Percentiles rank a stretch among this genome's conserved stretches.
phyloP scores from a whole-genome alignment of 2,797 vertebrate genomes.

The Rhinichthys osculus region DNA sequence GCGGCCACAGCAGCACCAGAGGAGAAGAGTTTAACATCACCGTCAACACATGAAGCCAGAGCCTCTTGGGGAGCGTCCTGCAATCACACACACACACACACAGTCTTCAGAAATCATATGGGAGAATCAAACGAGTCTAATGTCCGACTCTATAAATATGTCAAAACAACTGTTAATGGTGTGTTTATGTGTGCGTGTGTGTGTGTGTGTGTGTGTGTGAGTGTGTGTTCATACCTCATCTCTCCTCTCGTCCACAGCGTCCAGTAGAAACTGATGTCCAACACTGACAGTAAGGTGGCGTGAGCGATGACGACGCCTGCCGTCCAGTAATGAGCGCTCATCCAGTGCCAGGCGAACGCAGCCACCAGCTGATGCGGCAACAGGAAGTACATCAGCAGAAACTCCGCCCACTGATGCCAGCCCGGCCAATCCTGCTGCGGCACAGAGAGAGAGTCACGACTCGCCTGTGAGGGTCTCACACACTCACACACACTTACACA shows the following conservation, averaged over 20 bases:
- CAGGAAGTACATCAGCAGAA: slow-evolving; percentile 88
- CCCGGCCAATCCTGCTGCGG: slow-evolving; percentile 79
- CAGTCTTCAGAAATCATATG: not conserved
- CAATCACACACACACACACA: not conserved
- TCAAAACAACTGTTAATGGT: not conserved
- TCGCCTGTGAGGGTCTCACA: not conserved
- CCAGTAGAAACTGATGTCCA: slow-evolving; percentile 89
- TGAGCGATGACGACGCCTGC: slow-evolving; percentile 92
- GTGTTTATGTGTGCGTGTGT: no score
- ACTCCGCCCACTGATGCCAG: slow-evolving; percentile 91
- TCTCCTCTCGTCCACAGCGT: slow-evolving; percentile 84
- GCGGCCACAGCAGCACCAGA: slow-evolving; percentile 88
- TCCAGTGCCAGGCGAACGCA: slow-evolving; percentile 96
- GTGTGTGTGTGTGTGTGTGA: no score
- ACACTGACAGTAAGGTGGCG: slow-evolving; percentile 87
- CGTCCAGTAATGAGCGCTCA: slow-evolving; percentile 93
- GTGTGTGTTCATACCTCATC: slow-evolving; percentile 77
- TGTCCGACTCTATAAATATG: no score
- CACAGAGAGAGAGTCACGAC: not conserved
- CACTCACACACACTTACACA: no score
- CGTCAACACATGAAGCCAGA: slow-evolving; percentile 91
- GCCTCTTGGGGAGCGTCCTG: slow-evolving; percentile 85
- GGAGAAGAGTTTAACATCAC: slow-evolving; percentile 71
- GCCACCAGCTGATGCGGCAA: slow-evolving; percentile 93
- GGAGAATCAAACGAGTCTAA: not conserved